A percentile compares a stretch with the other conserved stretches of the same genome.
These are phyloP conservation scores for Drosophila infuscata DNA, from an alignment of 2,888 invertebrate genomes.

Conservation along the genomic window DNA sequence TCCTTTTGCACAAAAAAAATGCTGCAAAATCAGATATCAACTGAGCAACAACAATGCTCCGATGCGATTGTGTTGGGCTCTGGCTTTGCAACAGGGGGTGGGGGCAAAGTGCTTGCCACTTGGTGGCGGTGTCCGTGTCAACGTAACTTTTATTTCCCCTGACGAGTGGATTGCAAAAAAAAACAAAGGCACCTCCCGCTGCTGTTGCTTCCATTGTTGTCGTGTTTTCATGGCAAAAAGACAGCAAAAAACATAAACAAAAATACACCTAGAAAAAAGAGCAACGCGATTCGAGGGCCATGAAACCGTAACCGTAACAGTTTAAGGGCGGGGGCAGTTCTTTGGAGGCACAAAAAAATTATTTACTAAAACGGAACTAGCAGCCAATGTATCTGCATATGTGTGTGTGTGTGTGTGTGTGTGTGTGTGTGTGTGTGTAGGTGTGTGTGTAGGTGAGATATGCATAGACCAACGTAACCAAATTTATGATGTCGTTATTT, in stretches of 20 bases:
- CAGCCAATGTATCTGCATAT: conserved; percentile 38
- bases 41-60: conserved; percentile 29
- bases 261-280: conserved; percentile 6
- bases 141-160: conserved; percentile 77
- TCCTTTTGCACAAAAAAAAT: conserved; percentile 20
- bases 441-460: conserved; percentile 51
- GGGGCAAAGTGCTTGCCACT: conserved; percentile 67
- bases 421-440: conserved; percentile 8
- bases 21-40: conserved; percentile 49
- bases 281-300: conserved; percentile 39
- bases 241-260: conserved; percentile 15
- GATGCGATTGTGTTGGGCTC: conserved; percentile 49
- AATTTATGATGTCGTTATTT: conserved; percentile 81
- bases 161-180: conserved; percentile 54
- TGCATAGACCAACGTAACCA: conserved; percentile 56
- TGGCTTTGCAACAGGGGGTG: conserved; percentile 5
- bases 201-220: conserved; percentile 56
- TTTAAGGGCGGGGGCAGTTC: conserved; percentile 51
- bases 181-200: conserved; percentile 24
- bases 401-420: conserved; percentile 13
- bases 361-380: conserved; percentile 71
- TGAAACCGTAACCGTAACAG: conserved; percentile 68
- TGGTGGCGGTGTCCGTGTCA: conserved; percentile 74
- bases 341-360: conserved; percentile 40
- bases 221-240: conserved; percentile 63